These are phyloP conservation scores for Euglossa dilemma DNA, from an alignment of 1,140 invertebrate genomes.

Conservation along the genomic window DNA sequence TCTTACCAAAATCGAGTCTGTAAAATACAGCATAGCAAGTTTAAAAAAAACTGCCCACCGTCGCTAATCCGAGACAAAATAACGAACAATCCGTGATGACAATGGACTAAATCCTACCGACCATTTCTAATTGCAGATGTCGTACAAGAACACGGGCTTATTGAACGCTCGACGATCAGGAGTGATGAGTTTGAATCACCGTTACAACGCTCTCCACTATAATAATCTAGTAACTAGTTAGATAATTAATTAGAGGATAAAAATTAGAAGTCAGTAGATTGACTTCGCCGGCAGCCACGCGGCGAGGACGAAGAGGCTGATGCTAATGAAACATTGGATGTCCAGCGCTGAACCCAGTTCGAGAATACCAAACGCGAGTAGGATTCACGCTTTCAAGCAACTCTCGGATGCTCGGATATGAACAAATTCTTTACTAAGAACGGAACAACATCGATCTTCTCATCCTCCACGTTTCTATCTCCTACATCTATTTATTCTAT, in stretches of 20 bases:
- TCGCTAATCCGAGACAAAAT: not conserved
- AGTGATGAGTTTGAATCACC: conserved; percentile 79
- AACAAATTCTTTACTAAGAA: conserved; percentile 28
- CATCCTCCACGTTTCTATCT: conserved; percentile 11
- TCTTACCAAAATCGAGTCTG: too few relatives aligned
- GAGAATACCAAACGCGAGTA: conserved; percentile 44
- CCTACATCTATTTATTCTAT: not conserved
- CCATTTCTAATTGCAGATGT: conserved; percentile 72
- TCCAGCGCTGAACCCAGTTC: conserved; percentile 61
- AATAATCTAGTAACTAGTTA: conserved; percentile 82
- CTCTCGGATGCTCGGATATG: conserved; percentile 57
- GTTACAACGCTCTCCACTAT: conserved; percentile 79
- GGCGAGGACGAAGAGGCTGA: conserved; percentile 64
- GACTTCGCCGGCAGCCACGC: conserved; percentile 67
- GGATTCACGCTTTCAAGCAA: conserved; percentile 46
- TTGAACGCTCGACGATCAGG: conserved; percentile 77
- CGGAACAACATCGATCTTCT: conserved; percentile 16
- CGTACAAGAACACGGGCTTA: conserved; percentile 76
- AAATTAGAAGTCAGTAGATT: conserved; percentile 74
- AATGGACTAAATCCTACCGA: not conserved
- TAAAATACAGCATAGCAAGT: too few relatives aligned
- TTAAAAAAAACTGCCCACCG: too few relatives aligned
- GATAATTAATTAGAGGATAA: conserved; percentile 81
- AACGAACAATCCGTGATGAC: too few relatives aligned
- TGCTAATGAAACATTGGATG: conserved; percentile 54